These are phyloP conservation scores for Platycercus adscitus DNA, from an alignment of 2,113 vertebrate genomes.

Conservation along the genomic window DNA sequence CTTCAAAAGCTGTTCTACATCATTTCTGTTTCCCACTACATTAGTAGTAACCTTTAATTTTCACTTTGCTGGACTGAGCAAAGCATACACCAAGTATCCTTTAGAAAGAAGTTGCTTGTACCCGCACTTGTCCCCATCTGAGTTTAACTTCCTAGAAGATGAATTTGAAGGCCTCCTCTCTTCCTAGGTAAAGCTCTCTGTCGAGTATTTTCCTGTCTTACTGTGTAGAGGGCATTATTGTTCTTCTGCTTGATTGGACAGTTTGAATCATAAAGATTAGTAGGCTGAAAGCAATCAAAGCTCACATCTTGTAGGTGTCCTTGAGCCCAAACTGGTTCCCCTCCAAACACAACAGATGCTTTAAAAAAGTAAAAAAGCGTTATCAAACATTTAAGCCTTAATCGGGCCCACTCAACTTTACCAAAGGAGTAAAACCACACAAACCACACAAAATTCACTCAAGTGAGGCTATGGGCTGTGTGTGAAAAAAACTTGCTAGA, in stretches of 20 bases:
- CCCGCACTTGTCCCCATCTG: neutral
- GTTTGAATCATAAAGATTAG: neutral
- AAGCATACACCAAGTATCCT: neutral
- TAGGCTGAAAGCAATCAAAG: neutral
- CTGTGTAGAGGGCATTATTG: neutral
- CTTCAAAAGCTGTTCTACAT: neutral
- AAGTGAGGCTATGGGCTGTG: neutral
- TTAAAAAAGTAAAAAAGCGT: neutral
- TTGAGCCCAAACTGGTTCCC: neutral
- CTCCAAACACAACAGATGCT: neutral
- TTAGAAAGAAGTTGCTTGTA: neutral
- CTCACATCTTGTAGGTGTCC: neutral
- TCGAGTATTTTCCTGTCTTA: neutral
- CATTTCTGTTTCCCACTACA: neutral
- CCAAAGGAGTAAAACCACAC: neutral
- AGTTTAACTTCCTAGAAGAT: neutral
- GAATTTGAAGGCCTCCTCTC: neutral
- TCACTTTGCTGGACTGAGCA: neutral
- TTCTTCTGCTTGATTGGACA: neutral
- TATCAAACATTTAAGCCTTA: neutral
- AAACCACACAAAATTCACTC: neutral
- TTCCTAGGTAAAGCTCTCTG: neutral
- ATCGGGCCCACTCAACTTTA: neutral
- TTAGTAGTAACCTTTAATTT: neutral
- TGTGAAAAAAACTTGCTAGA: neutral